These are phyloP conservation scores for Papilio demoleus DNA, from an alignment of 2,888 invertebrate species.

Conservation along the genomic window DNA sequence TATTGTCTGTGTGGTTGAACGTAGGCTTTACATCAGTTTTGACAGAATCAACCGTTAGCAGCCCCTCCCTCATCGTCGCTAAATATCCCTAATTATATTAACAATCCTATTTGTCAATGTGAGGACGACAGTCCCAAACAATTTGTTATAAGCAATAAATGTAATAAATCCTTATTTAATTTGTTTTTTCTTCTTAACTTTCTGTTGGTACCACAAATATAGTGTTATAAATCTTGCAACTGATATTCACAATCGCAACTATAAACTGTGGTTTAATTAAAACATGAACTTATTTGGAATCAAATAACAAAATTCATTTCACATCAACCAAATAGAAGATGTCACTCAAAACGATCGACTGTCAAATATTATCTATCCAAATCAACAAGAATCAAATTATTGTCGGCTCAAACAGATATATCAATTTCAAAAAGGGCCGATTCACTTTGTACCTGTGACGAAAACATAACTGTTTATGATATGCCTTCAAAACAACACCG, in stretches of 20 bases:
- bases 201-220: no score
- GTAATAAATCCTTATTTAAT: no score
- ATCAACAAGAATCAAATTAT: slow-evolving; percentile 23
- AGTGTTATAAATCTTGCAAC: no score
- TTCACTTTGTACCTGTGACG: slow-evolving; percentile 58
- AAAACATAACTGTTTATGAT: slow-evolving; percentile 51
- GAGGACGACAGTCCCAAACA: no score
- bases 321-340: slow-evolving; percentile 52
- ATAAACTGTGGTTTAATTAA: neutral
- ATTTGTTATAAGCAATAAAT: no score
- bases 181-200: no score
- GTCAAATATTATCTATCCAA: slow-evolving; percentile 13
- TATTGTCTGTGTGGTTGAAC: no score
- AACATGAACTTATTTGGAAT: neutral
- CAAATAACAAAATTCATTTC: slow-evolving; percentile 28
- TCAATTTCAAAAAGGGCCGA: slow-evolving; percentile 57
- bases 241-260: neutral
- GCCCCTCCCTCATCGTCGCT: no score
- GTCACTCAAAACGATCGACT: slow-evolving; percentile 54
- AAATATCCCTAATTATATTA: no score
- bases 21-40: no score
- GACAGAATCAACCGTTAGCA: no score
- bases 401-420: slow-evolving; percentile 48
- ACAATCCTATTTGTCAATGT: no score
- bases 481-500: slow-evolving; percentile 46